A percentile compares a stretch with the other conserved stretches of the same genome.
Evolutionary conservation across 2,888 invertebrate species (phyloP).

Genomic region (Harmothoe impar): DNA sequence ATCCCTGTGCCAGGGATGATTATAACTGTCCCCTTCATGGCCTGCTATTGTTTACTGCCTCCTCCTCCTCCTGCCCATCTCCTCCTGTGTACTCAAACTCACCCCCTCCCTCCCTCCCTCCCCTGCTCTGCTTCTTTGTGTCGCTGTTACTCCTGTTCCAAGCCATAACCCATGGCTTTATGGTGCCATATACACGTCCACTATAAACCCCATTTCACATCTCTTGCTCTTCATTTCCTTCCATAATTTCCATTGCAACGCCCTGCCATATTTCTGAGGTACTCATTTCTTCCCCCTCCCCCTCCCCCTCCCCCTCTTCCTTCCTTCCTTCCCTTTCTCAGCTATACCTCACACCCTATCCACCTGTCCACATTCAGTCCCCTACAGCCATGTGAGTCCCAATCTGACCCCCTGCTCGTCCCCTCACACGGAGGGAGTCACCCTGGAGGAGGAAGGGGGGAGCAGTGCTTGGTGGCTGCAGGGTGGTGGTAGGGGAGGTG

Average conservation of each 20-base stretch:
- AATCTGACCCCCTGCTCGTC: too few relatives aligned
- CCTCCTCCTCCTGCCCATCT: not conserved
- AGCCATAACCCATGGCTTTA: not conserved
- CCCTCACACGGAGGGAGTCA: too few relatives aligned
- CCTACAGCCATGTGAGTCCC: too few relatives aligned
- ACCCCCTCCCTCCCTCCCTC: not conserved
- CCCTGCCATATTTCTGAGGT: not conserved
- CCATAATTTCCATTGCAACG: too few relatives aligned
- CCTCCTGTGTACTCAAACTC: not conserved
- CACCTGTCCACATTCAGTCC: not conserved
- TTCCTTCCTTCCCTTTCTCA: not conserved
- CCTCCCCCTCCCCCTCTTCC: not conserved
- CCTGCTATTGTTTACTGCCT: not conserved
- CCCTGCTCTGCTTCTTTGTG: not conserved
- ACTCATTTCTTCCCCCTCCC: not conserved
- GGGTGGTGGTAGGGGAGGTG: not conserved
- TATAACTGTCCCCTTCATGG: constrained; percentile 13
- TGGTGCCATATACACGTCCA: not conserved
- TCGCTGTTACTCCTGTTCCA: not conserved
- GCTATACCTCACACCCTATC: not conserved
- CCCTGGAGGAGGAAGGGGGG: not conserved
- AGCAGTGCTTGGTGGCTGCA: not conserved
- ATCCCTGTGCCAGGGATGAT: not conserved
- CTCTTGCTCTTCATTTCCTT: not conserved
- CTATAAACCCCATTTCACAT: not conserved